Conservation (phyloP, 2,888 invertebrate genomes). For the Xanthorhoe spadicearia region DNA sequence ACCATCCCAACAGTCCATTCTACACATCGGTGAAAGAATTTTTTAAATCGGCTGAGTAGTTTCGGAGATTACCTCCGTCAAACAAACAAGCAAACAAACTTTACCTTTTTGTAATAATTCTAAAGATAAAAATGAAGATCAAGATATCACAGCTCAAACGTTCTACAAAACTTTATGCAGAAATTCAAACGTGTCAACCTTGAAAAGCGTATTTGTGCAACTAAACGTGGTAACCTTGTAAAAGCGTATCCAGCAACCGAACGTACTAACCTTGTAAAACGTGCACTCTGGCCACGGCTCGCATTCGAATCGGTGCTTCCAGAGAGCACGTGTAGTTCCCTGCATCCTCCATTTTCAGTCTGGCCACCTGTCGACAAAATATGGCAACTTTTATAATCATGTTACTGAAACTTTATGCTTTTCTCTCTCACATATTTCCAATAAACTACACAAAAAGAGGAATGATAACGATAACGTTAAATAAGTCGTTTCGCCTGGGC, state of each 20-base stretch:
- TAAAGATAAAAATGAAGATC: too few relatives aligned
- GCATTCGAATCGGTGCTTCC: slow-evolving; percentile 82
- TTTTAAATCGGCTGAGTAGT: too few relatives aligned
- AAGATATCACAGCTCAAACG: neutral
- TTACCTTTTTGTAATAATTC: too few relatives aligned
- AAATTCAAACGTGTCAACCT: neutral
- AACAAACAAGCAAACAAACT: too few relatives aligned
- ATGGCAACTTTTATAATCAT: neutral
- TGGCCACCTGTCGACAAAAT: slow-evolving; percentile 79
- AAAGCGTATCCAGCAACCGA: neutral
- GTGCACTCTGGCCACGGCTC: slow-evolving; percentile 84
- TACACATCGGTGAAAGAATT: too few relatives aligned
- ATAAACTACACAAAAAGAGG: too few relatives aligned
- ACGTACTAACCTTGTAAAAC: slow-evolving; percentile 86
- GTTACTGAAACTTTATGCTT: neutral
- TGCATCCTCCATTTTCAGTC: slow-evolving; percentile 86
- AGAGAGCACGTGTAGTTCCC: slow-evolving; percentile 89
- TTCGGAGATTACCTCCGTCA: too few relatives aligned
- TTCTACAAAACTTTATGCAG: neutral
- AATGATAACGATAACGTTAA: too few relatives aligned
- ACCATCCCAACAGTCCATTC: too few relatives aligned
- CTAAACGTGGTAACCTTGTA: neutral
- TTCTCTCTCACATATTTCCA: too few relatives aligned
- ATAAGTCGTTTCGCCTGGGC: too few relatives aligned
- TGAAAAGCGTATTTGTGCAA: neutral